phyloP scores from a whole-genome alignment of 2,888 invertebrate genomes.

The Odontocolon sp. region DNA sequence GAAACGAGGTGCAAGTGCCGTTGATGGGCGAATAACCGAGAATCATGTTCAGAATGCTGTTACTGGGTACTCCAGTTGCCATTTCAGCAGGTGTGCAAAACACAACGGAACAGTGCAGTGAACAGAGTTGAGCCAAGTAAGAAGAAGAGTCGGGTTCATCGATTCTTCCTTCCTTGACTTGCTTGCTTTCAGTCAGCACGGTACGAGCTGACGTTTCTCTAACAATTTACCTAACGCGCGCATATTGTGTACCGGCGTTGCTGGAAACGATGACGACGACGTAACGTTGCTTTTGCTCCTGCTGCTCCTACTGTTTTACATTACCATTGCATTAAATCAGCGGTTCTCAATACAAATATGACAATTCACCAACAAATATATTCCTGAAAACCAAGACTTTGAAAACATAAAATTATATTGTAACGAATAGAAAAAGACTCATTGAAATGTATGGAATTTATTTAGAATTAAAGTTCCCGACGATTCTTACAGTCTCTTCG shows the following conservation, averaged over 20 bases:
- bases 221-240: conserved; percentile 24
- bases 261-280: conserved; percentile 4
- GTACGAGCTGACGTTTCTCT: neutral
- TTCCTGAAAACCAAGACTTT: too few species aligned
- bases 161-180: conserved; percentile 38
- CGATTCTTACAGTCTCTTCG: too few species aligned
- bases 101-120: too few species aligned
- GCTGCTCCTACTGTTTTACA: conserved; percentile 4
- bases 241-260: conserved; percentile 6
- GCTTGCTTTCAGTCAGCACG: neutral
- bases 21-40: conserved; percentile 39
- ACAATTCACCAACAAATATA: too few species aligned
- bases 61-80: neutral
- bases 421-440: neutral
- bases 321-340: conserved; percentile 31
- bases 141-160: conserved; percentile 39
- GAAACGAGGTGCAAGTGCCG: conserved; percentile 27
- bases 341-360: neutral
- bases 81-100: neutral
- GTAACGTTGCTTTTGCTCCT: neutral
- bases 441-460: too few species aligned
- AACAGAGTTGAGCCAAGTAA: neutral
- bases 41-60: conserved; percentile 2
- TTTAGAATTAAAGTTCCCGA: too few species aligned
- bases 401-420: too few species aligned